Evolutionary conservation across 2,888 invertebrate species (phyloP).

Genomic region (Leptopterna dolabrata): DNA sequence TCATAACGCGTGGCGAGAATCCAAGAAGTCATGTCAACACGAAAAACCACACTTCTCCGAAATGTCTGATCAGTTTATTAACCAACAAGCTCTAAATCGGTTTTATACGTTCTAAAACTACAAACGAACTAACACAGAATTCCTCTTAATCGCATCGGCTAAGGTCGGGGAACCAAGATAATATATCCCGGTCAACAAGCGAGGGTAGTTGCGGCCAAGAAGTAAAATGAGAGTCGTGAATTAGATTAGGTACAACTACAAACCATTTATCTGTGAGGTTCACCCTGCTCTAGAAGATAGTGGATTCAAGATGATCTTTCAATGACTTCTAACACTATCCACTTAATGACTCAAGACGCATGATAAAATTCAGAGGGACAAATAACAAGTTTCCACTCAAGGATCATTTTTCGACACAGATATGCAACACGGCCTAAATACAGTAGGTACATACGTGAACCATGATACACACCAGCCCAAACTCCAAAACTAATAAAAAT

Average conservation of each 20-base stretch:
- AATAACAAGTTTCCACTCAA: no score
- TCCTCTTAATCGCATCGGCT: neutral
- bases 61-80: neutral
- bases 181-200: neutral
- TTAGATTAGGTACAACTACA: neutral
- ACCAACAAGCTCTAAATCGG: neutral
- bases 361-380: no score
- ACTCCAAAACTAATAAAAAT: no score
- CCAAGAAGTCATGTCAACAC: neutral
- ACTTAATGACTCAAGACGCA: no score
- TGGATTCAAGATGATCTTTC: no score
- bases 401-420: no score
- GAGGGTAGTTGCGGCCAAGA: neutral
- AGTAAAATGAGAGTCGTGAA: neutral
- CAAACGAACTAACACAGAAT: neutral
- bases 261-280: no score
- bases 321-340: no score
- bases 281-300: no score
- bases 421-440: no score
- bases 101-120: neutral
- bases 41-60: neutral
- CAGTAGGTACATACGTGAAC: no score
- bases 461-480: no score
- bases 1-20: neutral
- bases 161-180: neutral